Evolutionary conservation across 2,888 invertebrate genomes (phyloP).

Genomic region (Megaustenia siamemsis): DNA sequence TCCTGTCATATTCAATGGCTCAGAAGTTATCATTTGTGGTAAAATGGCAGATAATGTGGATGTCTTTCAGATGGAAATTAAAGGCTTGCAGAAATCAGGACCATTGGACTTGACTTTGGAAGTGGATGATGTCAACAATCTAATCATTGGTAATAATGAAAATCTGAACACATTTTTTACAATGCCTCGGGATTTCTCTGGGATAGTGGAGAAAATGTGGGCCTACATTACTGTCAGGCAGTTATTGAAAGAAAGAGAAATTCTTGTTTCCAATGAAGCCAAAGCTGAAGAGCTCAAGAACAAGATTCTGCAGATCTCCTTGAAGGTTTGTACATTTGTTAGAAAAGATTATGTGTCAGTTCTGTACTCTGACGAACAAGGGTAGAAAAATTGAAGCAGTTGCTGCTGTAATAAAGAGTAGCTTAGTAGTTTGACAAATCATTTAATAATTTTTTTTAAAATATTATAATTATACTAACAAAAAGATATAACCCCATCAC

Average conservation of each 20-base stretch:
- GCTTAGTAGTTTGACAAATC: no score
- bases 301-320: constrained; percentile 63
- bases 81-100: constrained; percentile 30
- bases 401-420: no score
- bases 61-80: constrained; percentile 23
- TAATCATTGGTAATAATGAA: constrained; percentile 23
- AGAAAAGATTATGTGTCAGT: no score
- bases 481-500: no score
- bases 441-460: no score
- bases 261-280: constrained; percentile 48
- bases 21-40: constrained; percentile 69
- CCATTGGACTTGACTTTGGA: constrained; percentile 44
- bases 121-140: constrained; percentile 29
- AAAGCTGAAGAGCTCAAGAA: constrained; percentile 59
- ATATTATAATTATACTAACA: no score
- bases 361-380: no score
- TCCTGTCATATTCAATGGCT: constrained; percentile 66
- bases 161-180: constrained; percentile 48
- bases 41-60: constrained; percentile 54
- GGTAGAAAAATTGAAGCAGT: no score
- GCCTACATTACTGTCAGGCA: constrained; percentile 72
- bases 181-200: constrained; percentile 53
- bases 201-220: constrained; percentile 71
- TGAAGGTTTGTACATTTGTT: constrained; percentile 63
- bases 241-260: constrained; percentile 62